phyloP scores from a whole-genome alignment of 2,797 vertebrate genomes.

The Capromys pilorides region DNA sequence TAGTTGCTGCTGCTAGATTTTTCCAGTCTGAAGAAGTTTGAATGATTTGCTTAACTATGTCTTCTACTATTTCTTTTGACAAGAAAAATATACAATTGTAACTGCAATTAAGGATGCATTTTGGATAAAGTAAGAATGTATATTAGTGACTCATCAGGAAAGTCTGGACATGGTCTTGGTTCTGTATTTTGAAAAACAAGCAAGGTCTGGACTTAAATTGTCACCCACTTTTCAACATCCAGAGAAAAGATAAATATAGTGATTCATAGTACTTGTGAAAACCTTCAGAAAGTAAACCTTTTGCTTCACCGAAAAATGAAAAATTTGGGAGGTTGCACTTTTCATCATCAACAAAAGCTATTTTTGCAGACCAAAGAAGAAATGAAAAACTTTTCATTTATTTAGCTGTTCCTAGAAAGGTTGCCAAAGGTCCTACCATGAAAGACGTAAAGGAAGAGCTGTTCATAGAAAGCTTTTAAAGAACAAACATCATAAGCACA shows the following conservation, averaged over 20 bases:
- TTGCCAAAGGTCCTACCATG: conserved; percentile 79
- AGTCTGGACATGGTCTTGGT: background rate
- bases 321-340: conserved; percentile 82
- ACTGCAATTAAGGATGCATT: conserved; percentile 28
- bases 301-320: conserved; percentile 79
- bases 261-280: conserved; percentile 79
- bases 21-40: conserved; percentile 11
- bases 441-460: conserved; percentile 79
- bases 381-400: conserved; percentile 83
- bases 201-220: conserved; percentile 65
- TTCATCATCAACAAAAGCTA: conserved; percentile 83
- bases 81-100: conserved; percentile 6
- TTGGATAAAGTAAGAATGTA: background rate
- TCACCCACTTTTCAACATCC: conserved; percentile 71
- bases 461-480: conserved; percentile 79
- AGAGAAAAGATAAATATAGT: conserved; percentile 80
- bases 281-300: conserved; percentile 80
- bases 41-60: conserved; percentile 17
- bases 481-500: conserved; percentile 80
- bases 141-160: conserved; percentile 4
- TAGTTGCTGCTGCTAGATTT: conserved; percentile 16
- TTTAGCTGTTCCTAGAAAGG: conserved; percentile 77
- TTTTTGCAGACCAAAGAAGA: conserved; percentile 82
- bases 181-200: conserved; percentile 64
- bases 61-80: conserved; percentile 16